These are phyloP conservation scores for Sarcophaga carnaria DNA, from an alignment of 2,888 invertebrate species.

Conservation along the genomic window DNA sequence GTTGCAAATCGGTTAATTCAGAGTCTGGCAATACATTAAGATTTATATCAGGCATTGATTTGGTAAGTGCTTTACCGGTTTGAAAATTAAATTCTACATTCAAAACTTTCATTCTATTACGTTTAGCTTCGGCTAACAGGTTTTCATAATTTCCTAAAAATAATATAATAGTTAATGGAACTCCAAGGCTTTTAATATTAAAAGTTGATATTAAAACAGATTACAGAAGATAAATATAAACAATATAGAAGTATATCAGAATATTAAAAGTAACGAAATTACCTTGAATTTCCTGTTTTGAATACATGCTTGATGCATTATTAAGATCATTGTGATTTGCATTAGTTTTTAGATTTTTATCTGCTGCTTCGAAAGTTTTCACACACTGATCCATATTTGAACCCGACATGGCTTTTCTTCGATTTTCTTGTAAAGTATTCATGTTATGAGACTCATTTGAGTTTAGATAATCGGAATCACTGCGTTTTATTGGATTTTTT, in stretches of 20 bases:
- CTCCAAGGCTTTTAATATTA: too few relatives aligned
- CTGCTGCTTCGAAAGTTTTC: constrained; percentile 49
- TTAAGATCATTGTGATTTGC: constrained; percentile 12
- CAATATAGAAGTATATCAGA: neutral
- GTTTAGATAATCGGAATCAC: constrained; percentile 76
- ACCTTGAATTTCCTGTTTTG: constrained; percentile 33
- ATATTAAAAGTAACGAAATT: constrained; percentile 1
- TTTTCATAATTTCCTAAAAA: constrained; percentile 48
- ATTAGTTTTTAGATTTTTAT: constrained; percentile 41
- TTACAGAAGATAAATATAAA: too few relatives aligned
- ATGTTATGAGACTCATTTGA: constrained; percentile 74
- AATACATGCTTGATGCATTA: neutral
- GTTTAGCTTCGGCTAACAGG: constrained; percentile 84
- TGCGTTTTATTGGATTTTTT: constrained; percentile 70
- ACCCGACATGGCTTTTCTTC: constrained; percentile 72
- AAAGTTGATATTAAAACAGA: neutral
- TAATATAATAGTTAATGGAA: neutral
- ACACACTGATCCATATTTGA: constrained; percentile 69
- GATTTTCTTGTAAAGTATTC: constrained; percentile 73
- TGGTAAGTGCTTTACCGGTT: constrained; percentile 34
- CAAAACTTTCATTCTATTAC: constrained; percentile 85
- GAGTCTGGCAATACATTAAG: constrained; percentile 71
- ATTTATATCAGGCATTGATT: constrained; percentile 73
- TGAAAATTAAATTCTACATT: constrained; percentile 84
- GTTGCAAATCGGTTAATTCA: constrained; percentile 78